A percentile compares a stretch with the other conserved stretches of the same genome.
Conservation (phyloP, 2,888 invertebrate species). For the Drosophila percnosoma region DNA sequence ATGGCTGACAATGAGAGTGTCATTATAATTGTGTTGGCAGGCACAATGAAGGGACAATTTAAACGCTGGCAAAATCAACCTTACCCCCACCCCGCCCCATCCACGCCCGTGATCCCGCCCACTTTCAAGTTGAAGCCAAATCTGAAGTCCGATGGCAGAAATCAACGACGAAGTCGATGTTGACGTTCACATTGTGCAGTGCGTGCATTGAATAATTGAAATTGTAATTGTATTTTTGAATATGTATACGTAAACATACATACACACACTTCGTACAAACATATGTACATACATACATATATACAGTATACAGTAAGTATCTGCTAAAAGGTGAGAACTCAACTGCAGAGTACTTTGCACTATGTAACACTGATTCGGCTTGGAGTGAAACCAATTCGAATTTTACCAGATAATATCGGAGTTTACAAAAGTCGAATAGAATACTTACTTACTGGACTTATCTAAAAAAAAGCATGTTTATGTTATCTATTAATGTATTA, state of each 20-base stretch:
- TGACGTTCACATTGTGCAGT: constrained; percentile 48
- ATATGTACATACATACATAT: neutral
- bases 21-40: constrained; percentile 66
- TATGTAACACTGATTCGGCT: neutral
- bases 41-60: constrained; percentile 40
- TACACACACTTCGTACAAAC: neutral
- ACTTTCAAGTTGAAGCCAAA: constrained; percentile 20
- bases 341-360: neutral
- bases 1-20: constrained; percentile 74
- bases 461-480: no score
- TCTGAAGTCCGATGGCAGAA: constrained; percentile 27
- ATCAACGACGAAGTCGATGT: constrained; percentile 1
- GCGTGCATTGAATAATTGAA: constrained; percentile 72
- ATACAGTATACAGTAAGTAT: neutral
- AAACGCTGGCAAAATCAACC: neutral
- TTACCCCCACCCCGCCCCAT: neutral
- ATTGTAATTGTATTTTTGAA: constrained; percentile 55
- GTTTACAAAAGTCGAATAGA: neutral
- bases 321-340: neutral
- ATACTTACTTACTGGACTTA: no score
- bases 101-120: constrained; percentile 52
- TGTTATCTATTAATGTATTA: no score
- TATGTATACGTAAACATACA: neutral
- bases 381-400: neutral
- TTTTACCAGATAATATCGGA: neutral